Evolutionary conservation across 2,797 vertebrate genomes (phyloP), one percentile per base, ranked within the genome.

Genomic region (Sternotherus odoratus): DNA sequence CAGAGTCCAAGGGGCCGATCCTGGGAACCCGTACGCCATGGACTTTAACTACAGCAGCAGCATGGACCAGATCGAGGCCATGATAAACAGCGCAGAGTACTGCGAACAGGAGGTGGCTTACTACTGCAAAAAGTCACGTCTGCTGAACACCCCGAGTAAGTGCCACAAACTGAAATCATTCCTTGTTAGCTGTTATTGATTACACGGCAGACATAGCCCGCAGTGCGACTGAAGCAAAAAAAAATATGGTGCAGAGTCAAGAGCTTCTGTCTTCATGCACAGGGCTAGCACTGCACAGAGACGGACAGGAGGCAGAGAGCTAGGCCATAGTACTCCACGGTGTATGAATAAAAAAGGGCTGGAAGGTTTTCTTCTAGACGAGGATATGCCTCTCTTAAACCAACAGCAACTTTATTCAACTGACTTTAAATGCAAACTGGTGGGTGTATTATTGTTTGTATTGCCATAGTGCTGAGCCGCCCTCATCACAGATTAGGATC

Each of bases 71-170:
- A 98, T 99, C 8, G 98, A 98, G 3, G 98, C 98, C 1, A 66
- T 99, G 69, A 99, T 99, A 2, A 98, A 97, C 2, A 97, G 97
- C 10, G 99, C 99, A 0, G 99, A 99, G 95, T 98, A 99, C 94
- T 99, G 99, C 6, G 99, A 99, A 75, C 99, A 99, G 97, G 99
- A 99, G 95, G 98, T 99, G 77, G 96, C 98, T 50, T 99, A 99
- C 97, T 97, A 97, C 97, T 99, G 99, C 98, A 99, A 94, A 96
- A 99, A 97, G 94, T 99, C 99, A n/a, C 99, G 98, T 7, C 98
- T 99, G 43, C 98, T 99, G 79, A 99, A 99, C 88, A 98, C 99
- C 0, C 99, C 98, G 4, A 99, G 99, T 99, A 97, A 98, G 98
- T 88, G 54, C 46, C 12, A 2, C 0, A 0, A n/a, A n/a, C 82